Evolutionary conservation across 2,113 vertebrate genomes (phyloP).

Genomic region (Ramphastos sulfuratus): DNA sequence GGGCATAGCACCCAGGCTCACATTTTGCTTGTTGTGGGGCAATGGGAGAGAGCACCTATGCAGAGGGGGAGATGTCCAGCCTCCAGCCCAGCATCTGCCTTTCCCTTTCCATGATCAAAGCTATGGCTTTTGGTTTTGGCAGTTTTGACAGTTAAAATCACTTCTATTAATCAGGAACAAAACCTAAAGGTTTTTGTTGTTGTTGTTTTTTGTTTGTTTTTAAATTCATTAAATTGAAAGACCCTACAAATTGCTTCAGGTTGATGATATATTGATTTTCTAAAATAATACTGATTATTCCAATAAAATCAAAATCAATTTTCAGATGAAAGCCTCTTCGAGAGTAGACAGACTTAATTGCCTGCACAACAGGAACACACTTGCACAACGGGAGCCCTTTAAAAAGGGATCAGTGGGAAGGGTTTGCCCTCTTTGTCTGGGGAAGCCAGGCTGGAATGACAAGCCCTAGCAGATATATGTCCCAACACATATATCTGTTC

Average conservation of each 20-base stretch:
- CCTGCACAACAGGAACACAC: rapidly evolving
- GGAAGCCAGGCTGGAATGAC: not conserved
- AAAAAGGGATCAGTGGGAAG: not conserved
- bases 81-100: not conserved
- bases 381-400: rapidly evolving
- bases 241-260: not conserved
- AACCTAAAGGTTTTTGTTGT: not conserved
- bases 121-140: not conserved
- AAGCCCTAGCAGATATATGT: not conserved
- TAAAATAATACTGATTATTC: conserved; percentile 51
- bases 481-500: rapidly evolving
- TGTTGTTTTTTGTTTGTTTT: too few relatives aligned
- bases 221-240: not conserved
- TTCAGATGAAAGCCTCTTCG: not conserved
- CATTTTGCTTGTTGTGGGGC: rapidly evolving
- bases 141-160: not conserved
- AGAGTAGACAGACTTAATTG: not conserved
- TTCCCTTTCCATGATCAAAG: not conserved
- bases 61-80: not conserved
- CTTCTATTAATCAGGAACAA: not conserved
- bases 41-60: not conserved
- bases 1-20: not conserved
- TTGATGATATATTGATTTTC: conserved; percentile 32
- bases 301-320: conserved; percentile 46
- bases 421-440: rapidly evolving